Evolutionary conservation across 2,113 vertebrate genomes (phyloP), one percentile per base, ranked within the genome.

Genomic region (Lichenostomus cassidix): DNA sequence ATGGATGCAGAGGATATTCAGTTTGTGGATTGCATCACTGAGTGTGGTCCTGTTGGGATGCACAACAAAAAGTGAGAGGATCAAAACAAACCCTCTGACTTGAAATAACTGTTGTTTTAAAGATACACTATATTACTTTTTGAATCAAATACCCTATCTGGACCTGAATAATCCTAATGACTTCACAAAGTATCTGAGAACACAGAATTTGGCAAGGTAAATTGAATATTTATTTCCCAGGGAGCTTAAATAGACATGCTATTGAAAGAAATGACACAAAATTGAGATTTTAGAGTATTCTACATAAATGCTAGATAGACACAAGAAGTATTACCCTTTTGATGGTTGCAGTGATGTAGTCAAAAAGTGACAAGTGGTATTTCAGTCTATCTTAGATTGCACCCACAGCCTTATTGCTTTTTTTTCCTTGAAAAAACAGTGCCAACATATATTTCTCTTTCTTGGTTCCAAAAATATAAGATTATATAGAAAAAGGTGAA

Each of bases 291-390:
- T 41, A 67, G 29, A 56, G 13, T 4, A 2, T 47, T 86, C 39
- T 62, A 80, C 21, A 12, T 52, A 74, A n/a, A 59, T 12, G 5
- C 22, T 80, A 44, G 5, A 49, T 8, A 44, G 41, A 63, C 8
- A 44, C 0, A 0, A 69, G 37, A 83, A 92, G 8, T 18, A 22
- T 35, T 62, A 71, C 3, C 14, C 23, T 56, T 73, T 23, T 0
- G 3, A 47, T 59, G 23, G 28, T 8, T 77, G 37, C 46, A 77
- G 23, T 56, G 42, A 67, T 27, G 7, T 3, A 62, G 29, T 80
- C 0, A 83, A 80, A 94, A 87, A 92, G 33, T 22, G 9, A 25
- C 4, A 11, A 68, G 15, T 35, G 17, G 5, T 77, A 49, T 81
- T 95, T 92, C 21, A 59, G 29, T 83, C 46, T 50, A 7, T 73